Evolutionary conservation across 2,888 invertebrate species (phyloP).

Genomic region (Calameuta pallipes): DNA sequence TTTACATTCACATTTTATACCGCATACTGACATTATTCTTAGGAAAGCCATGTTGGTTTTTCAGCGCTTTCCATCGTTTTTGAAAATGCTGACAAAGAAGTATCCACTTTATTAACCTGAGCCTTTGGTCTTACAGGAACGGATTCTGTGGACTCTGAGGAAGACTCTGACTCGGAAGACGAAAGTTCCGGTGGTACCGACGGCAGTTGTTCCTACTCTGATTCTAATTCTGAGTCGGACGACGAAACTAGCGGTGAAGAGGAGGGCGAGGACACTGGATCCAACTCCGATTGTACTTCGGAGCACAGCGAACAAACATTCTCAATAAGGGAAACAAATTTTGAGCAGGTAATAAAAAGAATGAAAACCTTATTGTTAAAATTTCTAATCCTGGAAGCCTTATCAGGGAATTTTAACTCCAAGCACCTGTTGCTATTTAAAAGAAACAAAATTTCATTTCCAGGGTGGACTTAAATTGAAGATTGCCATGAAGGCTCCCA

Average conservation of each 20-base stretch:
- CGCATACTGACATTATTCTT: background rate
- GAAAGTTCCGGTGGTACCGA: conserved; percentile 64
- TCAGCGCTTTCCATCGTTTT: background rate
- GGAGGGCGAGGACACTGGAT: conserved; percentile 56
- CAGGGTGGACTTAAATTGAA: conserved; percentile 68
- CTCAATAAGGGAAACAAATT: conserved; percentile 68
- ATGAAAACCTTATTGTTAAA: background rate
- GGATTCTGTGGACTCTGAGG: conserved; percentile 65
- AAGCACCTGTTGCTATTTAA: background rate
- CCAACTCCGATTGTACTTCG: conserved; percentile 68
- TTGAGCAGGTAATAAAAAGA: conserved; percentile 61
- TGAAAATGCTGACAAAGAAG: background rate
- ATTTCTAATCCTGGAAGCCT: background rate
- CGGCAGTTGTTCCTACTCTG: conserved; percentile 64
- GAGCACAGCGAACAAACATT: conserved; percentile 66
- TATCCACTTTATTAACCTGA: background rate
- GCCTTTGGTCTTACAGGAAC: conserved; percentile 47
- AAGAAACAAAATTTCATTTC: conserved; percentile 13
- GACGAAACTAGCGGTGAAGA: conserved; percentile 61
- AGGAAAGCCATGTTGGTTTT: background rate
- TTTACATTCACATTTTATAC: background rate
- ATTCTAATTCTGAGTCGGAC: conserved; percentile 62
- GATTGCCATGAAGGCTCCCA: conserved; percentile 67
- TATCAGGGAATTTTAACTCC: background rate
- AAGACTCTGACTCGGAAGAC: conserved; percentile 66